Percentiles rank a stretch among this genome's conserved stretches.
Conservation (phyloP, 2,797 vertebrate genomes). For the Notamacropus eugenii region DNA sequence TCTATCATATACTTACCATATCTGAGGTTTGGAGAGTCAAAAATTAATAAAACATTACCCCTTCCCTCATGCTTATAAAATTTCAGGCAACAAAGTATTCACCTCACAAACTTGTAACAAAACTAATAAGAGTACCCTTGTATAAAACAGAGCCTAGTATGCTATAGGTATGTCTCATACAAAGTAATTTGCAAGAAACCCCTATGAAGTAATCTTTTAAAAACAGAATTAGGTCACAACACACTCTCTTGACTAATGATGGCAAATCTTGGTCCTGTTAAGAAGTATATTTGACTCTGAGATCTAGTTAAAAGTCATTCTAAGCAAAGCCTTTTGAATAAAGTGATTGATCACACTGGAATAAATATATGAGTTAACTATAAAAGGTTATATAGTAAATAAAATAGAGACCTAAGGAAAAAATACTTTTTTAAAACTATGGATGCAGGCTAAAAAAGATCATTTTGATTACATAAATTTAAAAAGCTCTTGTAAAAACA, state of each 20-base stretch:
- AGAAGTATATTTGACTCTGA: neutral
- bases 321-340: neutral
- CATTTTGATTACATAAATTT: neutral
- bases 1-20: neutral
- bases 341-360: conserved; percentile 10
- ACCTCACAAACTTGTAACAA: neutral
- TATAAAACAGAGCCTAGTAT: conserved; percentile 1
- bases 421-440: neutral
- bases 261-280: conserved; percentile 20
- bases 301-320: conserved; percentile 38
- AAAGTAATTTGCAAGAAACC: neutral
- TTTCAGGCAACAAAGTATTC: neutral
- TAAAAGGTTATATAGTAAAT: neutral
- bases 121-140: neutral
- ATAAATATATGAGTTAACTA: neutral
- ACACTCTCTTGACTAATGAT: neutral
- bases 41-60: neutral
- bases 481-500: neutral
- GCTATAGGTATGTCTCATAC: neutral
- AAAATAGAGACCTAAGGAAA: neutral
- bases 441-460: neutral
- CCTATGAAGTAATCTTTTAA: conserved; percentile 18
- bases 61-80: neutral
- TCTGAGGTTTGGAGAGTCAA: neutral
- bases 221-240: neutral